Evolutionary conservation across 1,140 invertebrate genomes (phyloP).

Genomic region (Aphelinus atriplicis): DNA sequence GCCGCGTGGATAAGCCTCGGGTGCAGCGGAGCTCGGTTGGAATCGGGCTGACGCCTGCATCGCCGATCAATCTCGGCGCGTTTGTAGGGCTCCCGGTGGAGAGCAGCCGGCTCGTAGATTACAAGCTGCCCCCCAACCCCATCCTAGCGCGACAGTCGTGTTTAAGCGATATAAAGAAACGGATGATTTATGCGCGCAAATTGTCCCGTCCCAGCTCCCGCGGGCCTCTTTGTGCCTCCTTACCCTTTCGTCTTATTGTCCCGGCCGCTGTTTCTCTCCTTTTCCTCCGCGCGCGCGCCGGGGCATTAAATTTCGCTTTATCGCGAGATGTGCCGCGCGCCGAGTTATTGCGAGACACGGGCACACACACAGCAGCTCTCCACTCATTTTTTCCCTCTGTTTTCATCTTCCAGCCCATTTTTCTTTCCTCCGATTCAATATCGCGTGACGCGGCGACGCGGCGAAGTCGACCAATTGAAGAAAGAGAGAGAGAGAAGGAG

Average conservation of each 20-base stretch:
- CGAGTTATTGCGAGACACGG: slow-evolving; percentile 25
- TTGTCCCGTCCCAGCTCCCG: slow-evolving; percentile 57
- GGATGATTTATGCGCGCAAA: slow-evolving; percentile 65
- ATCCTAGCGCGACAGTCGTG: not conserved
- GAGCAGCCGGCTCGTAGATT: no score
- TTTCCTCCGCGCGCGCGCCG: not conserved
- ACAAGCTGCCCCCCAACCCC: not conserved
- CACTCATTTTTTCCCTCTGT: slow-evolving; percentile 5
- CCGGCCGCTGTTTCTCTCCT: not conserved
- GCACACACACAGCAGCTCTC: not conserved
- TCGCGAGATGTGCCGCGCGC: slow-evolving; percentile 8
- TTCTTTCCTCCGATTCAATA: slow-evolving; percentile 15
- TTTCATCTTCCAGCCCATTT: not conserved
- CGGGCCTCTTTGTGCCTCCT: not conserved
- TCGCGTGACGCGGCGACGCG: not conserved
- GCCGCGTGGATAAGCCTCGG: no score
- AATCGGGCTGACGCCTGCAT: no score
- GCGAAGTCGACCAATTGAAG: no score
- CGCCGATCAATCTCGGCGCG: no score
- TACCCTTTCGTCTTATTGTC: not conserved
- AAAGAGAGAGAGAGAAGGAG: slow-evolving; percentile 21
- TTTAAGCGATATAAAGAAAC: slow-evolving; percentile 31
- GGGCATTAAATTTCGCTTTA: slow-evolving; percentile 39
- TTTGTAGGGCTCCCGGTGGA: no score
- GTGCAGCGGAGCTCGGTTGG: no score